A percentile compares a stretch with the other conserved stretches of the same genome.
Conservation (phyloP, 1,140 invertebrate genomes). For the Sesamia nonagrioides region DNA sequence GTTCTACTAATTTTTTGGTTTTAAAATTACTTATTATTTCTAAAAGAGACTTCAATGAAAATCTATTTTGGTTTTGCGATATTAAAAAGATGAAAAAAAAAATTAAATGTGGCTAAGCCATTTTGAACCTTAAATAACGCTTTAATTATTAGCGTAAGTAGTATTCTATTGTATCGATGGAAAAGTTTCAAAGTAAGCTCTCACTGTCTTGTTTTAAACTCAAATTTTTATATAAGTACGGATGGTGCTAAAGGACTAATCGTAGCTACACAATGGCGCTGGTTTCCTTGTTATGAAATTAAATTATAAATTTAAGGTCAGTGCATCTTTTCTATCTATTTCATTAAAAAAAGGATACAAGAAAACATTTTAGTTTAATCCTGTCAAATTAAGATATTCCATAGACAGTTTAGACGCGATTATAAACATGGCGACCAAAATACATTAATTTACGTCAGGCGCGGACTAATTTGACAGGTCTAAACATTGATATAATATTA, state of each 20-base stretch:
- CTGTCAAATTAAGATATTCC: no score
- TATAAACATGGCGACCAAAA: no score
- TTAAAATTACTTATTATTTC: conserved; percentile 61
- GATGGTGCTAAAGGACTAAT: conserved; percentile 56
- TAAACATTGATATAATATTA: no score
- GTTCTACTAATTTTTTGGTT: conserved; percentile 54
- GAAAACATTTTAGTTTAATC: no score
- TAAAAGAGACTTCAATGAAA: conserved; percentile 52
- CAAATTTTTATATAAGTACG: conserved; percentile 50
- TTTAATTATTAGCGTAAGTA: conserved; percentile 78
- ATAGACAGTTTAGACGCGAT: no score
- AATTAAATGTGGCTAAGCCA: conserved; percentile 71
- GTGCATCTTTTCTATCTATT: no score
- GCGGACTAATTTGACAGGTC: no score
- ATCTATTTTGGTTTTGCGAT: conserved; percentile 47
- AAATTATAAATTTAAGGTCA: no score
- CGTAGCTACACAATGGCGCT: conserved; percentile 5
- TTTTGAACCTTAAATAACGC: conserved; percentile 72
- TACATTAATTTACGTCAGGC: no score
- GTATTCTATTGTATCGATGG: conserved; percentile 76
- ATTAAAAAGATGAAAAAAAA: conserved; percentile 24
- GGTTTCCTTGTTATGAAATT: no score
- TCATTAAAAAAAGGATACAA: no score
- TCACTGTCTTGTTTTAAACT: conserved; percentile 72
- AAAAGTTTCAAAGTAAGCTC: conserved; percentile 80